A percentile compares a stretch with the other conserved stretches of the same genome.
phyloP scores from a whole-genome alignment of 37 sponge, comb jelly and placozoan genomes.

The Hexactinellida sp. region DNA sequence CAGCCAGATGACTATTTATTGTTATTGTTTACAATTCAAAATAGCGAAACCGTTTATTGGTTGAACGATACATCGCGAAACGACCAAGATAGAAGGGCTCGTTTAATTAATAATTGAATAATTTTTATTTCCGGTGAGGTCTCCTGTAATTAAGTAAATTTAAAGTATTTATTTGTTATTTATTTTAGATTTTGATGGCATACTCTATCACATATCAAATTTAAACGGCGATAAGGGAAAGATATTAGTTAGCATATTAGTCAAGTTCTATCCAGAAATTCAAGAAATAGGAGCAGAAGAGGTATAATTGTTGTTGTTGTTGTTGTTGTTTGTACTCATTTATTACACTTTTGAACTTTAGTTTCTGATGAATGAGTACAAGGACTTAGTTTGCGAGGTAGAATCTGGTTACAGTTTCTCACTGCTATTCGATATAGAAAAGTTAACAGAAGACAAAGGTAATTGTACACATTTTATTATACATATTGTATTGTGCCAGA shows the following conservation, averaged over 20 bases:
- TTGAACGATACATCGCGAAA: background rate
- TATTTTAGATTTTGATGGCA: slow-evolving; percentile 80
- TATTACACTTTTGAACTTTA: slow-evolving; percentile 20
- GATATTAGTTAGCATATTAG: slow-evolving; percentile 73
- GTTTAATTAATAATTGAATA: background rate
- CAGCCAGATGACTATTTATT: too few species aligned
- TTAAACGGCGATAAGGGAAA: slow-evolving; percentile 75
- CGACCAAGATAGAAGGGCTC: too few species aligned
- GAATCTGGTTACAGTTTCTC: slow-evolving; percentile 71
- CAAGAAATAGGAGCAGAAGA: slow-evolving; percentile 67
- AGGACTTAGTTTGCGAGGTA: slow-evolving; percentile 33
- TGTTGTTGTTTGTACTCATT: background rate
- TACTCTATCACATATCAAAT: slow-evolving; percentile 81
- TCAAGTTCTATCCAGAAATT: slow-evolving; percentile 80
- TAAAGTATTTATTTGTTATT: background rate
- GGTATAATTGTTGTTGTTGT: slow-evolving; percentile 39
- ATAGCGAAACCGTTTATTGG: too few species aligned
- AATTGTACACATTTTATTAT: background rate
- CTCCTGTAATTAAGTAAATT: background rate
- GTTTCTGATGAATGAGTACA: slow-evolving; percentile 52
- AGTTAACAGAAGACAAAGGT: slow-evolving; percentile 74
- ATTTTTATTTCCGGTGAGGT: background rate
- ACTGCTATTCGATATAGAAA: slow-evolving; percentile 62
- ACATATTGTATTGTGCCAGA: too few species aligned
- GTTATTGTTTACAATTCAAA: too few species aligned